phyloP scores from a whole-genome alignment of 2,888 invertebrate species.

The Nycteola revayana region DNA sequence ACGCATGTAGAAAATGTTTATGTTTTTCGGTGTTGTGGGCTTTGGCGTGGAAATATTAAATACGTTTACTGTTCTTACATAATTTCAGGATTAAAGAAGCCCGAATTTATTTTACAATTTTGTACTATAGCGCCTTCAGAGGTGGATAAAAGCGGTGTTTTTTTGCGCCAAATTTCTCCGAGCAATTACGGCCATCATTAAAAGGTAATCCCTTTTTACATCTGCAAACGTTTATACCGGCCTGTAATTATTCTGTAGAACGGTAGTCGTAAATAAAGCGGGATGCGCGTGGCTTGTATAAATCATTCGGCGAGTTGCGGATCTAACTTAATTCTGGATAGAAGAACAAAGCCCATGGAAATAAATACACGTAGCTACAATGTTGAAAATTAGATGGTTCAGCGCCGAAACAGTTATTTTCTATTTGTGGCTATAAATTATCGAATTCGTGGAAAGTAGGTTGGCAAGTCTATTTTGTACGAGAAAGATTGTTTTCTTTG shows the following conservation, averaged over 20 bases:
- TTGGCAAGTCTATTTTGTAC: conserved; percentile 27
- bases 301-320: conserved; percentile 69
- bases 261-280: conserved; percentile 74
- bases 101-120: neutral
- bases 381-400: conserved; percentile 53
- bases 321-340: conserved; percentile 74
- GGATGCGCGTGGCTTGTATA: conserved; percentile 77
- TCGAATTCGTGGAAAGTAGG: conserved; percentile 46
- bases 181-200: conserved; percentile 59
- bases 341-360: conserved; percentile 75
- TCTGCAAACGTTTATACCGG: conserved; percentile 67
- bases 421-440: conserved; percentile 55
- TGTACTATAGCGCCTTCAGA: too few relatives aligned
- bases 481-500: conserved; percentile 25
- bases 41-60: conserved; percentile 34
- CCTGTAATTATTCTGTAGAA: conserved; percentile 75
- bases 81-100: conserved; percentile 18
- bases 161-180: conserved; percentile 39
- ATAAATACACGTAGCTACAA: conserved; percentile 64
- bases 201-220: conserved; percentile 72
- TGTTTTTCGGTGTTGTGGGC: conserved; percentile 28
- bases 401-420: conserved; percentile 46
- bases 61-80: conserved; percentile 24
- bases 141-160: too few relatives aligned
- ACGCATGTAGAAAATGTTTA: conserved; percentile 52